Evolutionary conservation across 92 coral and sea anemone species (phyloP), one percentile per base, ranked within the genome.

Genomic region (Zoanthus sansibaricus): DNA sequence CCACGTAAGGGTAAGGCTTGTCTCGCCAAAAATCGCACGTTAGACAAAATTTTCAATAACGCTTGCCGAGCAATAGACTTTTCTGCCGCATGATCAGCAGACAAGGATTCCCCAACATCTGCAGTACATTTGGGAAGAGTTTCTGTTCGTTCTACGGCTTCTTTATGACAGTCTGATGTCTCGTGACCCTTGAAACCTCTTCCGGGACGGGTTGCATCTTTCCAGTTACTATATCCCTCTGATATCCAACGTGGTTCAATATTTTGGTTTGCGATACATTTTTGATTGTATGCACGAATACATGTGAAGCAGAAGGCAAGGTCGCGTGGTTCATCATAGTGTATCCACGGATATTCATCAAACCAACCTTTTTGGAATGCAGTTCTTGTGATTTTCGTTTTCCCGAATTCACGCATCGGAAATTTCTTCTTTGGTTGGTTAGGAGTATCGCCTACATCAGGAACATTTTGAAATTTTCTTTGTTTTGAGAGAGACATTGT

Each of bases 1-100:
- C 88, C 93, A 62, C 93, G 82, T 75, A 82, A 56, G 31, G 87
- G 90, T 73, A 86, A 71, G 31, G 84, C 83, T 55, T 90, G 93
- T 59, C 85, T 30, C 18, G 93, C 90, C 51, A 86, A 87, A 73
- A 37, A 90, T 46, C 59, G 73, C 55, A 91, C 56, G 79, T 88
- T 88, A 70, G 91, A 88, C 25, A 83, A 76, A 78, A 91, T 88
- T 54, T 54, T 78, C 25, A 91, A 76, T 73, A 91, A 68, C 52
- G 83, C 76, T 33, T 87, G 83, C 52, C 93, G 78, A 62, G 59
- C 83, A 18, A 69, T 87, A 62, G 75, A 54, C 91, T 75, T 87
- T 48, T 91, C 93, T 46, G 33, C 55, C 37, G 87, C 75, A 64
- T 74, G 77, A 44, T 68, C 64, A 12, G 66, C 84, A 52, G 87